A percentile compares a stretch with the other conserved stretches of the same genome.
phyloP scores from a whole-genome alignment of 2,113 vertebrate species.

The Saccopteryx bilineata region DNA sequence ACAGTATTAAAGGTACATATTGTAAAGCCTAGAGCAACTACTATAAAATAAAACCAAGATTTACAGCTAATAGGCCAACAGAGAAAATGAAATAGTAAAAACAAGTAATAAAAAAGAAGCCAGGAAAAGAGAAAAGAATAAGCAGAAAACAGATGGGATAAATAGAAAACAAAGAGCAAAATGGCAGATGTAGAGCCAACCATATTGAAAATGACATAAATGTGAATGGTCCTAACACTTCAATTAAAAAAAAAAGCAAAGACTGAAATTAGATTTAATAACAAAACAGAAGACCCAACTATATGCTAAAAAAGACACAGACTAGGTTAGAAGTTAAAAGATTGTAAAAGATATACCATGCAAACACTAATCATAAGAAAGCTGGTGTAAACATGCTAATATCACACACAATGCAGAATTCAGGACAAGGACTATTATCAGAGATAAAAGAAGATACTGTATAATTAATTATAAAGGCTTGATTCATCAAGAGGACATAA shows the following conservation, averaged over 20 bases:
- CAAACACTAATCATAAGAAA: background rate
- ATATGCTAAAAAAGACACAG: background rate
- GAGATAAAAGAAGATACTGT: slow-evolving; percentile 4
- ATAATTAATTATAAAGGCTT: background rate
- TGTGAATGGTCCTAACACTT: slow-evolving; percentile 53
- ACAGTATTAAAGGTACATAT: background rate
- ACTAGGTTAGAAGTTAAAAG: slow-evolving; percentile 9
- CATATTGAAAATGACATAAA: slow-evolving; percentile 49
- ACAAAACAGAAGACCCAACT: background rate
- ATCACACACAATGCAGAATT: background rate
- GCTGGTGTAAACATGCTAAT: background rate
- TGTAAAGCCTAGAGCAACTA: slow-evolving; percentile 37
- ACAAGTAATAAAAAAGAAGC: slow-evolving; percentile 29
- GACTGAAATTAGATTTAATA: slow-evolving; percentile 17
- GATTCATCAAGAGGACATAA: background rate
- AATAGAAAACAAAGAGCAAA: slow-evolving; percentile 54
- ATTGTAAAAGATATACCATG: no score
- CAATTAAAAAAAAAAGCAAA: slow-evolving; percentile 63
- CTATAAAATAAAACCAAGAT: slow-evolving; percentile 51
- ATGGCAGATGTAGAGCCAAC: slow-evolving; percentile 32
- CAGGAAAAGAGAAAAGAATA: slow-evolving; percentile 47
- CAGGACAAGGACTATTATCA: background rate
- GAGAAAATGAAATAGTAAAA: slow-evolving; percentile 29
- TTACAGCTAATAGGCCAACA: slow-evolving; percentile 21
- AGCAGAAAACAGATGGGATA: slow-evolving; percentile 59